Evolutionary conservation across 2,888 invertebrate species (phyloP), one percentile per base, ranked within the genome.

Genomic region (Troides helena): DNA sequence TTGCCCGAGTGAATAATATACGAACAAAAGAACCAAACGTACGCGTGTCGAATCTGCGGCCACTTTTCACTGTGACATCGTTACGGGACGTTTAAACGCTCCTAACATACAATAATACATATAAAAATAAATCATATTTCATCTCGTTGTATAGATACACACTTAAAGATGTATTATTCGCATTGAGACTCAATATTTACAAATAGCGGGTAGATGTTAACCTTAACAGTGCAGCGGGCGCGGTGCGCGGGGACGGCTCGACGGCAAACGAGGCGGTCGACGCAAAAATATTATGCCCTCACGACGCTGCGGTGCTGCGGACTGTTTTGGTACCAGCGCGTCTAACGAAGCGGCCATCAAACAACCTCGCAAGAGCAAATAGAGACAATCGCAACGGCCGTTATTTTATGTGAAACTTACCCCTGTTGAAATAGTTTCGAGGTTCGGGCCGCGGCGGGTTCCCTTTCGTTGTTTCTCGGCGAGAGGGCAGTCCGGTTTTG

Each of bases 401-500:
- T 73, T 75, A 75, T 77, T 74, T 73, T 66, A 73, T 74, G n/a
- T 59, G 10, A 65, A 71, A 85, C 90, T 89, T 75, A 92, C 92
- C 90, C 86, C 56, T 21, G 81, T 80, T 80, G 76, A 78, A 83
- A 85, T 80, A 81, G 76, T 78, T 77, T 78, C 82, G 83, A 87
- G 77, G 78, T 85, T 84, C 83, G 78, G 80, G 74, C 75, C 77
- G 83, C 74, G 77, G 81, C 76, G 82, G 87, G 83, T 86, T 85
- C 85, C 84, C 83, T 76, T 78, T 77, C 77, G 83, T 74, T 82
- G 81, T 85, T 83, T 86, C 78, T 85, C 87, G 83, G 84, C 79
- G 86, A 86, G 86, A 87, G 86, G 87, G 85, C 81, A 87, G 89
- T 90, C 90, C 92, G 91, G 89, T 89, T 91, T 90, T 85, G 90